phyloP scores from a whole-genome alignment of 1,140 invertebrate genomes.

The Stegodyphus mimosarum region DNA sequence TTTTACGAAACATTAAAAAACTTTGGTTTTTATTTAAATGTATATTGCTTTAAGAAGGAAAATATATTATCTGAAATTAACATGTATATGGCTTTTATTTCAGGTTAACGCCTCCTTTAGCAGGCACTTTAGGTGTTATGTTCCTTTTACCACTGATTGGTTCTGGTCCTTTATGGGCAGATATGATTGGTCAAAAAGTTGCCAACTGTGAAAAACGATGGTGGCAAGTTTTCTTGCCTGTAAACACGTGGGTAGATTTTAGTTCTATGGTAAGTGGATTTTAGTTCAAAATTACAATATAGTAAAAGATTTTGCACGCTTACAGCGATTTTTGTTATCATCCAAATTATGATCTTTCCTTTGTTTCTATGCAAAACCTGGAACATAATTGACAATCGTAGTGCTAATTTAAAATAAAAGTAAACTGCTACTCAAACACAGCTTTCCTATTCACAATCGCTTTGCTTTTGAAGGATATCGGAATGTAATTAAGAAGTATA shows the following conservation, averaged over 20 bases:
- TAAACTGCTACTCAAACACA: no score
- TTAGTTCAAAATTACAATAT: background rate
- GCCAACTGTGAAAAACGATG: conserved; percentile 41
- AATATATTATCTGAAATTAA: no score
- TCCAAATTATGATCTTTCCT: no score
- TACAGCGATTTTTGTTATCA: background rate
- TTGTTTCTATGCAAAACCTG: no score
- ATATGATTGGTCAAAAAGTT: conserved; percentile 47
- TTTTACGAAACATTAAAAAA: no score
- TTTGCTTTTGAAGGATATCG: no score
- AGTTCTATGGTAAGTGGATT: conserved; percentile 40
- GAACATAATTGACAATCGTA: no score
- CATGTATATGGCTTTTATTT: background rate
- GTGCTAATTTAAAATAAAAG: no score
- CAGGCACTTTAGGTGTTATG: conserved; percentile 46
- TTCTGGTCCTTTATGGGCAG: conserved; percentile 58
- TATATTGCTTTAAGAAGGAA: no score
- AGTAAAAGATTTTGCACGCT: background rate
- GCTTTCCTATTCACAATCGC: no score
- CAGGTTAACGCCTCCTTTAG: conserved; percentile 62
- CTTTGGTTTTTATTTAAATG: no score
- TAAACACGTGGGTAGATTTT: conserved; percentile 56
- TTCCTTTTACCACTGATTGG: conserved; percentile 59
- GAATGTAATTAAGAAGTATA: no score
- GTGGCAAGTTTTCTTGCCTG: conserved; percentile 47